Evolutionary conservation across 2,888 invertebrate genomes (phyloP), one percentile per base, ranked within the genome.

Genomic region (Trichogramma evanescens): DNA sequence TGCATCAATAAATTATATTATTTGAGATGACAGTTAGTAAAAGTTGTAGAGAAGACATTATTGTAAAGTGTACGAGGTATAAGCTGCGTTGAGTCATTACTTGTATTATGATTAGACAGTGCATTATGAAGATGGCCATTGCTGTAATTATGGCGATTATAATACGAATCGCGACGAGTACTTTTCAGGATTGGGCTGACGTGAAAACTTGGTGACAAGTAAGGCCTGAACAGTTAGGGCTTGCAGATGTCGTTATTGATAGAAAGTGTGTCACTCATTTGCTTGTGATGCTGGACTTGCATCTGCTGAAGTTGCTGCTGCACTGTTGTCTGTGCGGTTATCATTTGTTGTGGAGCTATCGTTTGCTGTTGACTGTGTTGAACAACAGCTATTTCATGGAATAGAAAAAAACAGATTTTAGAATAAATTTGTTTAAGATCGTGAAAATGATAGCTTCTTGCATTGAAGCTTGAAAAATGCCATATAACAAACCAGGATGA

Each of bases 221-320:
- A 77, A 67, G 77, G 77, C 74, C 77, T 76, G 76, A 77, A 77
- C 70, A 77, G 77, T 77, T 77, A 77, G 74, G 77, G 77, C 72
- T 77, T 77, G 68, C 72, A 72, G 67, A 72, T 75, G 69, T 77
- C 77, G 65, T 76, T 77, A 69, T 77, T 77, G 56, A 76, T 70
- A 58, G 76, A 71, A 62, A 77, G 65, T 61, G 72, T 67, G 54
- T 75, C 75, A 65, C 71, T 66, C 58, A 74, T 69, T 58, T 74
- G 76, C 52, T 71, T 68, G 46, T 71, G 71, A 39, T 61, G 66
- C 50, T 68, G 68, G 42, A 50, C 55, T 39, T 59, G 62, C 7
- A n/a, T 4, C 54, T 45, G 54, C 39, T n/a, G 10, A 26, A 55
- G 55, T 5, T 61, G 61, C 42, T 59, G 63, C 26, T 61, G 60